phyloP scores from a whole-genome alignment of 2,113 vertebrate genomes.

The Ophiodon elongatus region DNA sequence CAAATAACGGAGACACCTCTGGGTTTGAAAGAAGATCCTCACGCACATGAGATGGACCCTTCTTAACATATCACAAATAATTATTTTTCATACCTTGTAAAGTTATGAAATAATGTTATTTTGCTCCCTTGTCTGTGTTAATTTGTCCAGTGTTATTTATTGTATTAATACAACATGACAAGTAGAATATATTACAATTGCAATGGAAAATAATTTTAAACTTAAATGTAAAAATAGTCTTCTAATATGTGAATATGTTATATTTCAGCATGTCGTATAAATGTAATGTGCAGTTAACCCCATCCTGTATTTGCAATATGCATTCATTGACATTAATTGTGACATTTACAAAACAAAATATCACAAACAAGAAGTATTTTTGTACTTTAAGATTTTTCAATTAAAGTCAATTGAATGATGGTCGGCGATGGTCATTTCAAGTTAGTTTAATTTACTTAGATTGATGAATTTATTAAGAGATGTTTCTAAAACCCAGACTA shows the following conservation, averaged over 20 bases:
- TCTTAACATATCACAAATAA: not conserved
- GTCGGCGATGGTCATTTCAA: not conserved
- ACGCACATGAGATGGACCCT: conserved; percentile 42
- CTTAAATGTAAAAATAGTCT: conserved; percentile 14
- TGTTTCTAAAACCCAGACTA: not conserved
- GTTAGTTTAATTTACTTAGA: not conserved
- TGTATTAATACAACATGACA: not conserved
- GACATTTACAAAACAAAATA: conserved; percentile 5
- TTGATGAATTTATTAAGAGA: not conserved
- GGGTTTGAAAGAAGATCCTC: conserved; percentile 67
- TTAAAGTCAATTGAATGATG: conserved; percentile 61
- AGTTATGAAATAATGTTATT: conserved; percentile 10
- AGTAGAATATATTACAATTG: conserved; percentile 19
- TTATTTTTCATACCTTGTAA: conserved; percentile 32
- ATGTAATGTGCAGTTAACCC: conserved; percentile 6
- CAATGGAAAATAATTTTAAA: conserved; percentile 9
- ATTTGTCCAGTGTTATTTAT: conserved; percentile 8
- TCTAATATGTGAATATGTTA: conserved; percentile 32
- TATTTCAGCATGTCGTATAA: conserved; percentile 24
- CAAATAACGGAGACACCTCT: conserved; percentile 57
- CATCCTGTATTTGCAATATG: not conserved
- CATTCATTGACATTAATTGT: conserved; percentile 45
- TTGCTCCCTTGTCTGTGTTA: not conserved
- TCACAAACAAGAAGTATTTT: conserved; percentile 57
- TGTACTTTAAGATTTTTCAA: conserved; percentile 65